Conservation (phyloP, 2,797 vertebrate genomes). For the Falco concolor region DNA sequence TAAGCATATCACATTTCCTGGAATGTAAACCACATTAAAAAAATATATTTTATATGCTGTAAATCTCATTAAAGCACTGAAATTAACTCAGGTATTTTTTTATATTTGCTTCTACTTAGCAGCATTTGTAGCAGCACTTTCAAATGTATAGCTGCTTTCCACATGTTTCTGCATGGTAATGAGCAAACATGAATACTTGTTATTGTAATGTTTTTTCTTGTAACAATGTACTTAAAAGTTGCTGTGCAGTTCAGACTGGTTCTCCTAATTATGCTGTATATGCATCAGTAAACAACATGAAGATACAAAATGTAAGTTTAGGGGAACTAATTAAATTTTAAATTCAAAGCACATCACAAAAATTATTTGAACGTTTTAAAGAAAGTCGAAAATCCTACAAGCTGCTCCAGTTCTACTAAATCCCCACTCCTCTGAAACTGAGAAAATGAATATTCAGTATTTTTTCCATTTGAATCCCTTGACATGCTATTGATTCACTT, state of each 20-base stretch:
- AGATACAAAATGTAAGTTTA: constrained; percentile 62
- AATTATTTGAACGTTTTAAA: constrained; percentile 68
- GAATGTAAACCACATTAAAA: neutral
- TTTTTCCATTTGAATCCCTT: constrained; percentile 73
- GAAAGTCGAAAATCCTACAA: constrained; percentile 69
- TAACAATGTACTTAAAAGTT: neutral
- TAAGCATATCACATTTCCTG: constrained; percentile 20
- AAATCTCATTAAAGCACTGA: neutral
- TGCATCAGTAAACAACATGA: constrained; percentile 42
- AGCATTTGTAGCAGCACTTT: neutral
- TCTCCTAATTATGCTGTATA: constrained; percentile 8
- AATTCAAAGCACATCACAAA: constrained; percentile 63
- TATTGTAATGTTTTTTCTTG: neutral
- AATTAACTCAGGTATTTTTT: neutral
- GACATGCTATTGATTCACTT: constrained; percentile 80
- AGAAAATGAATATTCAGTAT: constrained; percentile 82
- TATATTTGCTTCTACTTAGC: neutral
- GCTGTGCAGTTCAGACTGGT: constrained; percentile 26
- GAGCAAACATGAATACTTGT: neutral
- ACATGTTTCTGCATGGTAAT: neutral
- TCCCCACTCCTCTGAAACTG: constrained; percentile 73
- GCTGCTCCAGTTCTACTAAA: constrained; percentile 70
- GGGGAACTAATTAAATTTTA: constrained; percentile 66
- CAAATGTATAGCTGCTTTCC: neutral
- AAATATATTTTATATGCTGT: neutral